These are phyloP conservation scores for Araneus ventricosus DNA, from an alignment of 1,140 invertebrate species.

Conservation along the genomic window DNA sequence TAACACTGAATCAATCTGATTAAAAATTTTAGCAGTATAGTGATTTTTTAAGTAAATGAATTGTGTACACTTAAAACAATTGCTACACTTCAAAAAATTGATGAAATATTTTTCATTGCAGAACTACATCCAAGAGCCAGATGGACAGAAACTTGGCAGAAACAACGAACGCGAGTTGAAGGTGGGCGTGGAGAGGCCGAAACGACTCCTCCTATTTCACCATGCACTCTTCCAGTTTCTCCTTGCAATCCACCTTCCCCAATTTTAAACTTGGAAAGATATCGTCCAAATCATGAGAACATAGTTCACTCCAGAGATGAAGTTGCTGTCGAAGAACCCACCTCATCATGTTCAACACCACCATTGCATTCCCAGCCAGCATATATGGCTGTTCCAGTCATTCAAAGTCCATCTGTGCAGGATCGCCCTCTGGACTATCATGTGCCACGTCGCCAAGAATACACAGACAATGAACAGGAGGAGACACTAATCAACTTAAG, in stretches of 20 bases:
- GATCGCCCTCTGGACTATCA: constrained; percentile 64
- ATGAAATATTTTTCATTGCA: constrained; percentile 11
- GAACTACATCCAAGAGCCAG: constrained; percentile 57
- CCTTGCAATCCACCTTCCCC: constrained; percentile 32
- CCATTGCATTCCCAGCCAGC: constrained; percentile 45
- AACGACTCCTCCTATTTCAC: constrained; percentile 63
- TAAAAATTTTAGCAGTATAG: too few relatives aligned
- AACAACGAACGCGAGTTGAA: constrained; percentile 46
- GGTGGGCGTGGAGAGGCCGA: constrained; percentile 64
- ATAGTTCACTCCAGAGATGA: constrained; percentile 28
- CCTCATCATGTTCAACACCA: constrained; percentile 48
- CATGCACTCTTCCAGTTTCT: constrained; percentile 55
- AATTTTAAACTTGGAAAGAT: not conserved
- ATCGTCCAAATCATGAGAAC: not conserved
- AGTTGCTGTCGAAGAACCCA: constrained; percentile 37
- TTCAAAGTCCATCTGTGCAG: constrained; percentile 36
- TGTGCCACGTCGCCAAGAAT: constrained; percentile 19
- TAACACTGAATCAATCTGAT: too few relatives aligned
- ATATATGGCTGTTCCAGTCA: constrained; percentile 70
- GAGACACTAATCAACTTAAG: not conserved
- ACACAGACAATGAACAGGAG: not conserved
- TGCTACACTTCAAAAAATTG: not conserved
- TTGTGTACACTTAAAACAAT: too few relatives aligned
- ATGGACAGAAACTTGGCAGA: constrained; percentile 66
- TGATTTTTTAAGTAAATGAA: too few relatives aligned